Evolutionary conservation across 1,140 invertebrate species (phyloP).

Genomic region (Danaus melanippus): DNA sequence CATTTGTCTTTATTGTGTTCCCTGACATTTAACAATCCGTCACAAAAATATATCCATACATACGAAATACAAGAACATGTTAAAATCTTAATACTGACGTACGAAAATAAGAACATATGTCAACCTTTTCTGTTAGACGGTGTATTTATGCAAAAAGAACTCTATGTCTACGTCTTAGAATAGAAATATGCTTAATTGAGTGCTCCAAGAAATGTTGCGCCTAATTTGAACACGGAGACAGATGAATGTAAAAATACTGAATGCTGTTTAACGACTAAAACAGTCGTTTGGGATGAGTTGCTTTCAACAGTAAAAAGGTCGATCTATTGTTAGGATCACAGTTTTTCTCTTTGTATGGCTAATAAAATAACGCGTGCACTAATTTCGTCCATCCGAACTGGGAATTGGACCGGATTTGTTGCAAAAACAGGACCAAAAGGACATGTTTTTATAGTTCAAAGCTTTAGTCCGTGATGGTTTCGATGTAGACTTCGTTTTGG

Average conservation of each 20-base stretch:
- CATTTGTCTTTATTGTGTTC: slow-evolving; percentile 10
- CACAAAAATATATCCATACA: slow-evolving; percentile 1
- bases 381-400: neutral
- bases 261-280: slow-evolving; percentile 40
- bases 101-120: slow-evolving; percentile 42
- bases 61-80: neutral
- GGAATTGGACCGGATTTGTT: too few species aligned
- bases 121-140: slow-evolving; percentile 31
- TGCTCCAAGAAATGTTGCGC: slow-evolving; percentile 29
- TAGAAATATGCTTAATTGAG: too few species aligned
- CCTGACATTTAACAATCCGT: slow-evolving; percentile 1
- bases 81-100: slow-evolving; percentile 29
- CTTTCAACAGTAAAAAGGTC: slow-evolving; percentile 38
- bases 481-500: too few species aligned
- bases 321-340: slow-evolving; percentile 26
- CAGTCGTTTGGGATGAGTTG: slow-evolving; percentile 32
- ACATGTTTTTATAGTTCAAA: too few species aligned
- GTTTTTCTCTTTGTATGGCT: neutral
- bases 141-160: too few species aligned
- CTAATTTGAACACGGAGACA: slow-evolving; percentile 53
- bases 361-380: slow-evolving; percentile 3
- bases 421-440: too few species aligned
- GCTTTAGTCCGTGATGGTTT: too few species aligned
- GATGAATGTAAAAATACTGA: slow-evolving; percentile 40
- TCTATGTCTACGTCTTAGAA: too few species aligned